Percentiles rank a stretch among this genome's conserved stretches.
These are phyloP conservation scores for Argyresthia albistria DNA, from an alignment of 2,888 invertebrate genomes.

Conservation along the genomic window DNA sequence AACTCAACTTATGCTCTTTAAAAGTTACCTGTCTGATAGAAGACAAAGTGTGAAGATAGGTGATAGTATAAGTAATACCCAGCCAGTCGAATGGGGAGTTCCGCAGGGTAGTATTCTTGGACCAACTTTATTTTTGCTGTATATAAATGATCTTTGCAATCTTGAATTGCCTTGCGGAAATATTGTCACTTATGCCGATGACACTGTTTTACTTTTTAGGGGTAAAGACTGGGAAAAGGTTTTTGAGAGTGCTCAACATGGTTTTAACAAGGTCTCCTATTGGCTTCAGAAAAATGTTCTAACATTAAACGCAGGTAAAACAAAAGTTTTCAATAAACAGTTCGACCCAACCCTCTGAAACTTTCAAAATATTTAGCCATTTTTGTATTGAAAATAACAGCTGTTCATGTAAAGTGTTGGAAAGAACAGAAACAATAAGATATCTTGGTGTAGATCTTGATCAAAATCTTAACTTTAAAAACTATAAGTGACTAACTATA, in stretches of 20 bases:
- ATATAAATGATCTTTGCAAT: slow-evolving; percentile 3
- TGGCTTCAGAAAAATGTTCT: not conserved
- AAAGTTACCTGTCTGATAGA: not conserved
- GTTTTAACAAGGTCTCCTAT: not conserved
- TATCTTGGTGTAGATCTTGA: too few species aligned
- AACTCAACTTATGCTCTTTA: not conserved
- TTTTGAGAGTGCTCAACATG: not conserved
- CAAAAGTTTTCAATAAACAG: not conserved
- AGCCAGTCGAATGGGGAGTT: not conserved
- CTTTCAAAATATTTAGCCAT: not conserved
- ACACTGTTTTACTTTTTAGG: not conserved
- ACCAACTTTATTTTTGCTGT: not conserved
- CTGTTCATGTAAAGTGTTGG: not conserved
- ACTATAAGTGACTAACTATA: not conserved
- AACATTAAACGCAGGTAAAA: not conserved
- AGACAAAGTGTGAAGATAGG: not conserved
- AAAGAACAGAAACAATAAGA: too few species aligned
- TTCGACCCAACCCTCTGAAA: not conserved
- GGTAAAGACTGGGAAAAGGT: not conserved
- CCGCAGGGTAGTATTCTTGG: slow-evolving; percentile 2
- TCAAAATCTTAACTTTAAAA: not conserved
- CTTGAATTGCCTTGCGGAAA: not conserved
- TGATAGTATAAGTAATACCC: not conserved
- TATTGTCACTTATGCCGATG: not conserved
- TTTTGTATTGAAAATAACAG: not conserved